Evolutionary conservation across 2,888 invertebrate genomes (phyloP), one percentile per base, ranked within the genome.

Genomic region (Dryobota labecula): DNA sequence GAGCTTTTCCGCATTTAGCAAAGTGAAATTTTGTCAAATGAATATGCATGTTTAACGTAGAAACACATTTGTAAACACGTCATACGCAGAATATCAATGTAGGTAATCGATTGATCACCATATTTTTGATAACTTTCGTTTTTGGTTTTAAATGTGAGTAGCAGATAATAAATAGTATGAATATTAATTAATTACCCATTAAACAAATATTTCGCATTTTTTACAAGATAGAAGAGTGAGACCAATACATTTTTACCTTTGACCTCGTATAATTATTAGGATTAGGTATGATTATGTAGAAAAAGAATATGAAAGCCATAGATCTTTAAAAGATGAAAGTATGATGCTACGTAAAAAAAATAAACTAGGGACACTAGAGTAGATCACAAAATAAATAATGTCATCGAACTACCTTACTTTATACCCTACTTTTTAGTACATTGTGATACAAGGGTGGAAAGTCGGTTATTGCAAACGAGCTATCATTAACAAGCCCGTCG

Each of bases 121-220:
- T 49, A 64, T 43, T 74, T 56, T 61, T 64, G n/a, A 27, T 75
- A 64, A 74, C 72, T 73, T 73, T 75, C 75, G 20, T 49, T 74
- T 74, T 64, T 63, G 38, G 20, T 56, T 9, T 41, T n/a, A n/a
- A n/a, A 57, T 9, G 36, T 24, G 64, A 47, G 15, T 43, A 36
- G 24, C 45, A 33, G 33, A 62, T 56, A 24, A 24, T 41, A 56
- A 62, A 56, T 72, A 43, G 1, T 54, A 8, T 60, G 27, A 54
- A 73, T 62, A n/a, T n/a, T 45, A 61, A 45, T 51, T 30, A 60
- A 3, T 30, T 38, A 43, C 27, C 30, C 15, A 30, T 13, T 43
- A 53, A 20, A 53, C 45, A 36, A 36, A 30, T n/a, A 41, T 20
- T 41, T 49, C 5, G 6, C 15, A 41, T n/a, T 18, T 70, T 68